Conservation (phyloP, 2,113 vertebrate genomes). For the Delphinapterus leucas region DNA sequence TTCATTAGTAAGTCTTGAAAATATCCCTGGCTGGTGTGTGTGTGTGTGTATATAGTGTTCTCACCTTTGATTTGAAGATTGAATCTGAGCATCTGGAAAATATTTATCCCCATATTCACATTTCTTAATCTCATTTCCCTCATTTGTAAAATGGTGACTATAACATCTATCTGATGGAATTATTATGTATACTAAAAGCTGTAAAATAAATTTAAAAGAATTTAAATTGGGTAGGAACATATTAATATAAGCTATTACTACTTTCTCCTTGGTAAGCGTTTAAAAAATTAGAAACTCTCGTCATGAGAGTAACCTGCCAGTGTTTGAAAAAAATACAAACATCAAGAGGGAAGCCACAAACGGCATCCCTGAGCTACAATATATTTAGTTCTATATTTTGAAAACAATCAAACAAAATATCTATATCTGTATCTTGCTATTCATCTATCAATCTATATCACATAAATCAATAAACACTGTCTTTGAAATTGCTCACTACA, state of each 20-base stretch:
- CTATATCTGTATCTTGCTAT: not conserved
- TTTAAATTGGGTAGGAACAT: not conserved
- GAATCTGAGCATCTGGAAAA: not conserved
- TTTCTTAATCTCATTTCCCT: conserved; percentile 16
- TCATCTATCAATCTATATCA: not conserved
- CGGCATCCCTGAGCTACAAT: not conserved
- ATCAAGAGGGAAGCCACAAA: not conserved
- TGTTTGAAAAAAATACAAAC: not conserved
- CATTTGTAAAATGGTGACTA: not conserved
- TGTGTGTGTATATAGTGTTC: not conserved
- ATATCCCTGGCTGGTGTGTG: not conserved
- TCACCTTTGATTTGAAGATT: not conserved
- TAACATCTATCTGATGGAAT: not conserved
- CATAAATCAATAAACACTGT: not conserved
- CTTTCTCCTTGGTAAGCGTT: not conserved
- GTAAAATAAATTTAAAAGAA: not conserved
- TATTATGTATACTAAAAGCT: not conserved
- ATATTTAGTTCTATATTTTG: not conserved
- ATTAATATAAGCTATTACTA: not conserved
- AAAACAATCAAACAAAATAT: not conserved
- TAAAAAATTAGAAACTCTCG: not conserved
- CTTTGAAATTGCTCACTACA: not conserved
- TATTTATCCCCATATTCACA: not conserved
- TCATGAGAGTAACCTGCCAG: not conserved
- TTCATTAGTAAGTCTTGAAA: not conserved